Evolutionary conservation across 2,113 vertebrate species (phyloP).

Genomic region (Tetrao urogallus): DNA sequence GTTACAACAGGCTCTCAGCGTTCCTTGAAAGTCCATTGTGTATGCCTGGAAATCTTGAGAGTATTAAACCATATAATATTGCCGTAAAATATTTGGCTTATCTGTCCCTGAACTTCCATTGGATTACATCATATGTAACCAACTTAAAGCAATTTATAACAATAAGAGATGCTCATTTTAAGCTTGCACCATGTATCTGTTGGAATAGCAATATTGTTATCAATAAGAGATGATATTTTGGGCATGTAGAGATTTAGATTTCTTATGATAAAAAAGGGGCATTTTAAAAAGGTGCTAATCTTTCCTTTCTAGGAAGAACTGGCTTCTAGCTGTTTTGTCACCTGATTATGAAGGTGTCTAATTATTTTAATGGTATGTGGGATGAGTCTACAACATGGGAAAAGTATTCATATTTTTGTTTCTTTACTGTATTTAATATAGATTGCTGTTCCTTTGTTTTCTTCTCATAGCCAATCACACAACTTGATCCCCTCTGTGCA

Average conservation of each 20-base stretch:
- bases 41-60: not conserved
- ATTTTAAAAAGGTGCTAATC: constrained; percentile 7
- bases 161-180: constrained; percentile 14
- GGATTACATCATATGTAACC: constrained; percentile 5
- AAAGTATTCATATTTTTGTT: not conserved
- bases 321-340: not conserved
- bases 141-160: constrained; percentile 65
- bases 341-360: not conserved
- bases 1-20: not conserved
- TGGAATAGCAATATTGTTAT: not conserved
- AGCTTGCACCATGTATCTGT: not conserved
- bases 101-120: not conserved
- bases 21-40: not conserved
- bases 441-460: constrained; percentile 34
- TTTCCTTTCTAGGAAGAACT: not conserved
- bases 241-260: not conserved
- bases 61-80: not conserved
- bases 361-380: not conserved
- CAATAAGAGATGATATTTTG: not conserved
- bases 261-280: not conserved
- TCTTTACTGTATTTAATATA: not conserved
- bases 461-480: not conserved
- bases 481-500: constrained; percentile 24
- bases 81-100: constrained; percentile 5
- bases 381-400: not conserved